These are phyloP conservation scores for Platysteira castanea DNA, from an alignment of 2,113 vertebrate genomes.

Conservation along the genomic window DNA sequence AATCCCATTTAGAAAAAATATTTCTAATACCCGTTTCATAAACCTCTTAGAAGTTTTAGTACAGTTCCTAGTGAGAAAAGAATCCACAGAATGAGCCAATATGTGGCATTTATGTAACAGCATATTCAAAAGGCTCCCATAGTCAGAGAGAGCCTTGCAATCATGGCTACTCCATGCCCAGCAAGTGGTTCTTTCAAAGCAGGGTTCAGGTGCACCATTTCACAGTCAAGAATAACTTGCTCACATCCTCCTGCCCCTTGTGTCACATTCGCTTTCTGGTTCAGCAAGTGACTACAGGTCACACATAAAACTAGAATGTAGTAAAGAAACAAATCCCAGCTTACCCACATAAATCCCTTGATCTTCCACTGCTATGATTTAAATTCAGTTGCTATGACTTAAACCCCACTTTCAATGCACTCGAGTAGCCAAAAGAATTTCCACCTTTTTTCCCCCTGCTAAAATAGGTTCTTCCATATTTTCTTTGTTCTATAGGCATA, in stretches of 20 bases:
- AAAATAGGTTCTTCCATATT: neutral
- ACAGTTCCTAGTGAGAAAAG: neutral
- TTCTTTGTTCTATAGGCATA: neutral
- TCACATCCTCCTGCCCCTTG: neutral
- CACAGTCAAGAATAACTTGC: neutral
- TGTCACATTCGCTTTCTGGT: neutral
- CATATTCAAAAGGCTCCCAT: neutral
- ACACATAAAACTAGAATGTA: neutral
- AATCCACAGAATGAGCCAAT: neutral
- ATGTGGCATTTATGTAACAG: neutral
- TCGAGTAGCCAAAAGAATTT: neutral
- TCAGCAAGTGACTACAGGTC: neutral
- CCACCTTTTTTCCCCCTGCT: neutral
- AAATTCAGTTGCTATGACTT: neutral
- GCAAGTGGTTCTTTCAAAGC: neutral
- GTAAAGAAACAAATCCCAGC: neutral
- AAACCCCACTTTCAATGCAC: neutral
- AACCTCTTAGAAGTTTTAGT: conserved; percentile 28
- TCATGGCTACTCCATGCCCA: neutral
- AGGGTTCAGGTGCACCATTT: neutral
- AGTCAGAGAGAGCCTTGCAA: neutral
- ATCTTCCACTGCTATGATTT: neutral
- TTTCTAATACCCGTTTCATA: neutral
- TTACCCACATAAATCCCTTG: neutral
- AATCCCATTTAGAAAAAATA: conserved; percentile 17